Conservation (phyloP, 2,888 invertebrate genomes). For the Brenthis daphne region DNA sequence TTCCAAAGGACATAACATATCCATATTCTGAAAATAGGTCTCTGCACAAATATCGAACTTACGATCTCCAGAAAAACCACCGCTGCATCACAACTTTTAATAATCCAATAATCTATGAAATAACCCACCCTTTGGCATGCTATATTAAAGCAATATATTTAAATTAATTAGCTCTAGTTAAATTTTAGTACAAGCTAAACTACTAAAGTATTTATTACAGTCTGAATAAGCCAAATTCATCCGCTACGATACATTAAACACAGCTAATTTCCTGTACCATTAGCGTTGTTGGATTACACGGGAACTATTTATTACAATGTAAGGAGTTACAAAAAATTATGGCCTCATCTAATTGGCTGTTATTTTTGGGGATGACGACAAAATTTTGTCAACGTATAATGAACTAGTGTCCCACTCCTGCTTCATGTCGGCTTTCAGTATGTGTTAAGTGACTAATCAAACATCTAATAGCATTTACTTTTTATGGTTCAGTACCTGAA, state of each 20-base stretch:
- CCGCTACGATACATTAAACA: slow-evolving; percentile 38
- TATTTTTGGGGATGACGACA: slow-evolving; percentile 9
- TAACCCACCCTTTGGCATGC: too few species aligned
- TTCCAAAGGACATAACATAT: too few species aligned
- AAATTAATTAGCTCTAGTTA: slow-evolving; percentile 24
- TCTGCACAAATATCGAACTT: too few species aligned
- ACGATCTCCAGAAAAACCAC: too few species aligned
- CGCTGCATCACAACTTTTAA: too few species aligned
- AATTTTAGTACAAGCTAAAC: slow-evolving; percentile 31
- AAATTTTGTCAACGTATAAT: background rate
- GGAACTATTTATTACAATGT: slow-evolving; percentile 38
- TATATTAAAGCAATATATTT: slow-evolving; percentile 3
- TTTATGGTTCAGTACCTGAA: too few species aligned
- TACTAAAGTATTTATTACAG: slow-evolving; percentile 38
- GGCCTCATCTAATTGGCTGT: slow-evolving; percentile 31
- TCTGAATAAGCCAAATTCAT: slow-evolving; percentile 34
- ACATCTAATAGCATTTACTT: too few species aligned
- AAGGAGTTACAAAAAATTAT: slow-evolving; percentile 37
- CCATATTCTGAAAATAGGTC: too few species aligned
- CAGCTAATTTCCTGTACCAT: slow-evolving; percentile 39
- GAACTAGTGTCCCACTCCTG: background rate
- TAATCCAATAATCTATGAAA: too few species aligned
- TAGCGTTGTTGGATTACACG: slow-evolving; percentile 38
- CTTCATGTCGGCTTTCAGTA: background rate
- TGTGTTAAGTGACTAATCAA: background rate